Conservation (phyloP, 2,113 vertebrate species). For the Camarhynchus parvulus region DNA sequence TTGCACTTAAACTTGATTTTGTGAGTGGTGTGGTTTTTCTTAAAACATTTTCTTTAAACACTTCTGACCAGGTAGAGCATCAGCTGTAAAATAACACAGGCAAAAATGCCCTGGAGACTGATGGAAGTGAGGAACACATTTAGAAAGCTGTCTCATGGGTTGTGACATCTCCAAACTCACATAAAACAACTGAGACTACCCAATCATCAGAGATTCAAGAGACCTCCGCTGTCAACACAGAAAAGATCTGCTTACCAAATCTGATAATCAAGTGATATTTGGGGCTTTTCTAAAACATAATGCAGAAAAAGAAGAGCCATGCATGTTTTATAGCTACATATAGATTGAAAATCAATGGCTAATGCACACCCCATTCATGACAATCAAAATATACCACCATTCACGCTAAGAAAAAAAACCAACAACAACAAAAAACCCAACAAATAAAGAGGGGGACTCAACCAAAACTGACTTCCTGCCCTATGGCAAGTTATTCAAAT, state of each 20-base stretch:
- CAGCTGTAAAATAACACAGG: background rate
- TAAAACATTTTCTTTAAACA: background rate
- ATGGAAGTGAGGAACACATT: background rate
- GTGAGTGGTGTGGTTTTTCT: background rate
- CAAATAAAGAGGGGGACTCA: rapidly evolving
- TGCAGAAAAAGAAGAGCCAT: background rate
- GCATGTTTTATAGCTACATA: background rate
- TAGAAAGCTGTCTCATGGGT: background rate
- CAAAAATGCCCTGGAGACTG: background rate
- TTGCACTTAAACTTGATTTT: background rate
- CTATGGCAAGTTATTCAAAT: background rate
- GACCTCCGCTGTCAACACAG: too few species aligned
- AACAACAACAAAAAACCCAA: background rate
- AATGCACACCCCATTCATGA: background rate
- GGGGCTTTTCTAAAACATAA: background rate
- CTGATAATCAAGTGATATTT: background rate
- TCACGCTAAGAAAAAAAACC: background rate
- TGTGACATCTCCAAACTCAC: background rate
- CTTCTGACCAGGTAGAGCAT: background rate
- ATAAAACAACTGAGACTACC: background rate
- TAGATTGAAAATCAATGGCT: background rate
- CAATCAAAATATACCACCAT: background rate
- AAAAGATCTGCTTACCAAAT: background rate
- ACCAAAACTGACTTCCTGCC: background rate
- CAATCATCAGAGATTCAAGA: background rate